These are phyloP conservation scores for Mactra quadrangularis DNA, from an alignment of 1,140 invertebrate species.

Conservation along the genomic window DNA sequence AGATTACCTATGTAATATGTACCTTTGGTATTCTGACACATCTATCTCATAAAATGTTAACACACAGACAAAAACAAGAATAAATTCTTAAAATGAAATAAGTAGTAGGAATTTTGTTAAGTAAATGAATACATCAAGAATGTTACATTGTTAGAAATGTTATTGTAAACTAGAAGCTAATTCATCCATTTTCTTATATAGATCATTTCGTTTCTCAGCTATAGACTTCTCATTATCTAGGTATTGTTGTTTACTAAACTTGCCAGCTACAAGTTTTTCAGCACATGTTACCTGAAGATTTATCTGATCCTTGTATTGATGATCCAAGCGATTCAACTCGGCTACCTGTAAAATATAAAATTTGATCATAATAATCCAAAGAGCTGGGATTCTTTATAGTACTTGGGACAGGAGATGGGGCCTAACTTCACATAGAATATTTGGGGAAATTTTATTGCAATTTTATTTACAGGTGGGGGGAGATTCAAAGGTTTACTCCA, in stretches of 20 bases:
- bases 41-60: too few species aligned
- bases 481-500: not conserved
- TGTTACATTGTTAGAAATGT: slow-evolving; percentile 14
- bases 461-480: not conserved
- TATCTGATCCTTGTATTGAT: slow-evolving; percentile 83
- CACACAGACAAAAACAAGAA: too few species aligned
- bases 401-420: not conserved
- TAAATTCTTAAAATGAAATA: too few species aligned
- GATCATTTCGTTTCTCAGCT: slow-evolving; percentile 88
- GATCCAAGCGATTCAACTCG: slow-evolving; percentile 88
- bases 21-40: too few species aligned
- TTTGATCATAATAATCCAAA: too few species aligned
- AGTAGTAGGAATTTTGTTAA: too few species aligned
- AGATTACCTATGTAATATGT: too few species aligned
- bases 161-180: slow-evolving; percentile 51
- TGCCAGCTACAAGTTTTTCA: slow-evolving; percentile 88
- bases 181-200: slow-evolving; percentile 88
- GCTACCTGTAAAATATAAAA: slow-evolving; percentile 83
- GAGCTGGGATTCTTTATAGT: not conserved
- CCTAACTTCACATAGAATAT: not conserved
- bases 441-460: too few species aligned
- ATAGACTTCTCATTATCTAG: slow-evolving; percentile 87
- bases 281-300: slow-evolving; percentile 80
- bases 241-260: slow-evolving; percentile 88
- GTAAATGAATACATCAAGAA: too few species aligned